Base-by-base conservation (phyloP, 2,113 vertebrate species). In the Tinamus guttatus region DNA sequence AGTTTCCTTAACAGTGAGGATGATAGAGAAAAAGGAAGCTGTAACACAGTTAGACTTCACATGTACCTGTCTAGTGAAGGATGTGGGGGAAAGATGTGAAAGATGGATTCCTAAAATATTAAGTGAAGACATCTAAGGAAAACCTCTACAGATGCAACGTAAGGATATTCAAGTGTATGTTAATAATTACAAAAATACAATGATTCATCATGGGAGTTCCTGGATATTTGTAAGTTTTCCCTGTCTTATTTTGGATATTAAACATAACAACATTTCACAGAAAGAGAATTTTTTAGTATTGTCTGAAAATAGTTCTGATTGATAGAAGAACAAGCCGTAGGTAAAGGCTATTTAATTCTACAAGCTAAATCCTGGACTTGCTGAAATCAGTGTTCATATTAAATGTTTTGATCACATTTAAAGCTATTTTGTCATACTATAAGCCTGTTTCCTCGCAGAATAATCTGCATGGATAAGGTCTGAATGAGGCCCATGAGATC, bases 1-100 rank as follows among this genome's bases (percentile, higher is more conserved):
- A 34, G 60, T 92, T 88, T 92, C 77, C 64, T 86, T 63, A 74
- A 38, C 11, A 59, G 36, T 38, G 38, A 75, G 77, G 88, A 90
- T 89, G 38, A 41, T 32, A 6, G 1, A 4, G 34, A 64, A 75
- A 94, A 85, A 64, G 40, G 69, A 93, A 91, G 74, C 2, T 5
- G 27, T 40, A 70, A 36, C 18, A 60, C 58, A 76, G 8, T 59
- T 19, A 51, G 77, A 40, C 9, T 80, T 85, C 8, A 11, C 0
- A 2, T 38, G 27, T 59, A 45, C 49, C 16, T 1, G 4, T 45
- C n/a, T 59, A 74, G 41, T 0, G 3, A 38, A 49, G 20, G 64
- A 25, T 30, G 34, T n/a, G 30, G 36, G n/a, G 5, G 22, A 70
- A 13, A 59, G 51, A 22, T 49, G 58, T 82, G 67, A 85, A 94